Base-by-base conservation (phyloP, 1,140 invertebrate species). In the Pentalonia nigronervosa region DNA sequence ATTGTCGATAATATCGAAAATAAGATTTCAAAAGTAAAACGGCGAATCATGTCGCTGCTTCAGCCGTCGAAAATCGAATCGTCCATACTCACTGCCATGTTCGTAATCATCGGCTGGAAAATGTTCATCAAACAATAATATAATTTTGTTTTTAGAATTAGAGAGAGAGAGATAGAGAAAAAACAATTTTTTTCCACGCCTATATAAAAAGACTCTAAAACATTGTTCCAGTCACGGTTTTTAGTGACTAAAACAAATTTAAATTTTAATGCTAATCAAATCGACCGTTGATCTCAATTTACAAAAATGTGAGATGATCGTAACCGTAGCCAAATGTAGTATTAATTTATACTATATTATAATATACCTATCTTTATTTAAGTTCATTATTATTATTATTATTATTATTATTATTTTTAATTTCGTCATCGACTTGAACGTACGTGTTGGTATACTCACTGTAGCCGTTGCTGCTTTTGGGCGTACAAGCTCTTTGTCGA, bases 271-370 rank as follows among this genome's bases (percentile, higher is more conserved):
- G 60, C 81, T 93, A 93, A 93, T 93, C 91, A 93, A 93, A 93
- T 86, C 17, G 76, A 84, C 91, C 91, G 91, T 93, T 93, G 91
- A 93, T 93, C 91, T 93, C 91, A 93, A 50, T 86, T 36, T 30
- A 87, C 47, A 41, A 41, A 14, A 92, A 93, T 93, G 91, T 93
- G 91, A 93, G 81, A 93, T 86, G 91, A 86, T 84, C 76, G 91
- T 36, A 93, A 93, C 34, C 91, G 91, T 86, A 86, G 91, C 91
- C 91, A 93, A 90, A 93, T 76, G 76, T 91, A 76, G 67, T 92
- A 41, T 86, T 93, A 81, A 92, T 47, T 76, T 92, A 34, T 92
- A 83, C 41, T 56, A 67, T 30, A 90, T 41, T 76, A 76, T 76
- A 76, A 60, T 60, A 53, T 41, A 21, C 50, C 50, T 53, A 53